phyloP scores from a whole-genome alignment of 1,140 invertebrate species.

The Amphibalanus amphitrite region DNA sequence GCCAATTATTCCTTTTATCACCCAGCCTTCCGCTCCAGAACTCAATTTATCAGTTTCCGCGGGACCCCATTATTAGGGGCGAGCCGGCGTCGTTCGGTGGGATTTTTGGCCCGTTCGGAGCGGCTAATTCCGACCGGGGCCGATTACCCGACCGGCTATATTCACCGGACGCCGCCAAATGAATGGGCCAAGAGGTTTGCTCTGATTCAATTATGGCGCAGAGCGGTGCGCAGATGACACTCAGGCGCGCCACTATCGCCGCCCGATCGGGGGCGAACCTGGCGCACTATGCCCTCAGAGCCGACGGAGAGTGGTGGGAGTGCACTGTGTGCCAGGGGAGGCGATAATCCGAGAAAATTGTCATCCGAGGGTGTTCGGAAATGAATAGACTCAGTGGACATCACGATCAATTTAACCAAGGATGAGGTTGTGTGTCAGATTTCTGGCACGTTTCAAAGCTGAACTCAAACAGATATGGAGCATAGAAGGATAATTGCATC shows the following conservation, averaged over 20 bases:
- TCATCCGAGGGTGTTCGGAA: too few species aligned
- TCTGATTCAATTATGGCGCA: neutral
- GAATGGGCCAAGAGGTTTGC: neutral
- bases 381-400: too few species aligned
- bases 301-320: too few species aligned
- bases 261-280: too few species aligned
- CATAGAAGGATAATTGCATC: too few species aligned
- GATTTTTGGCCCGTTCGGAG: neutral
- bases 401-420: too few species aligned
- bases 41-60: neutral
- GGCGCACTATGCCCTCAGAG: too few species aligned
- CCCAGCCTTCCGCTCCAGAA: neutral
- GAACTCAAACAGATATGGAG: too few species aligned
- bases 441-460: too few species aligned
- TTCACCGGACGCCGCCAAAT: neutral
- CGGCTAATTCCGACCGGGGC: neutral
- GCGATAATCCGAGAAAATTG: too few species aligned
- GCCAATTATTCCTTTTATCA: slow-evolving; percentile 1
- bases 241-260: neutral
- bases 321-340: too few species aligned
- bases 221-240: neutral
- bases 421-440: too few species aligned
- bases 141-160: neutral
- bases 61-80: neutral
- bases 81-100: neutral